Evolutionary conservation across 2,888 invertebrate species (phyloP).

Genomic region (Drosophila villosipedis): DNA sequence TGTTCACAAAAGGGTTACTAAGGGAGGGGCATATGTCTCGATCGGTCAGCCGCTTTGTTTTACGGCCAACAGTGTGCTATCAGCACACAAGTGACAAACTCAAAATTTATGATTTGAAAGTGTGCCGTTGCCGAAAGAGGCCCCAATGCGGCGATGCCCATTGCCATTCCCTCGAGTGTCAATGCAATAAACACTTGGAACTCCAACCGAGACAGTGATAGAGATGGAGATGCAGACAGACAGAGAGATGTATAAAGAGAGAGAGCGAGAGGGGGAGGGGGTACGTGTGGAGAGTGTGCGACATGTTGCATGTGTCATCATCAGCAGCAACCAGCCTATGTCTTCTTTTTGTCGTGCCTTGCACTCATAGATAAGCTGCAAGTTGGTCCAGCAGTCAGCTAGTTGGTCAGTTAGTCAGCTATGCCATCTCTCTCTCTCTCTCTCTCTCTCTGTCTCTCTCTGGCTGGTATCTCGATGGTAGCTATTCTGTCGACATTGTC

Average conservation of each 20-base stretch:
- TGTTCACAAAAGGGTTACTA: slow-evolving; percentile 29
- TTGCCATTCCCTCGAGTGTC: slow-evolving; percentile 61
- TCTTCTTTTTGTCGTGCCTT: slow-evolving; percentile 70
- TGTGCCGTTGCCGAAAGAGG: slow-evolving; percentile 57
- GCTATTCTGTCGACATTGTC: slow-evolving; percentile 69
- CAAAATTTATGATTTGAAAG: slow-evolving; percentile 79
- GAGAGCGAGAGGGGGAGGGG: slow-evolving; percentile 13
- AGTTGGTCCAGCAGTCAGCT: slow-evolving; percentile 16
- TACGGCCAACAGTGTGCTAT: slow-evolving; percentile 50
- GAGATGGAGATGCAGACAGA: slow-evolving; percentile 5
- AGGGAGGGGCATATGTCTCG: neutral
- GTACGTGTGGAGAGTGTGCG: neutral
- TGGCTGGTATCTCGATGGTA: neutral
- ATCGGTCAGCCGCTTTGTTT: slow-evolving; percentile 55
- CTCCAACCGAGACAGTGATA: slow-evolving; percentile 3
- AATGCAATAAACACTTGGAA: slow-evolving; percentile 77
- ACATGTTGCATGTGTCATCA: slow-evolving; percentile 77
- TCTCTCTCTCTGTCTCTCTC: neutral
- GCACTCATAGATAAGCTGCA: slow-evolving; percentile 71
- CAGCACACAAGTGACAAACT: slow-evolving; percentile 74
- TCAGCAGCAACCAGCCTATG: slow-evolving; percentile 46
- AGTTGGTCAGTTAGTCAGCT: slow-evolving; percentile 22
- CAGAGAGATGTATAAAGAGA: neutral
- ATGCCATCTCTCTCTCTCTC: slow-evolving; percentile 4
- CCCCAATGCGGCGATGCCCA: slow-evolving; percentile 12